Conservation (phyloP, 2,797 vertebrate species). For the Lemur catta region DNA sequence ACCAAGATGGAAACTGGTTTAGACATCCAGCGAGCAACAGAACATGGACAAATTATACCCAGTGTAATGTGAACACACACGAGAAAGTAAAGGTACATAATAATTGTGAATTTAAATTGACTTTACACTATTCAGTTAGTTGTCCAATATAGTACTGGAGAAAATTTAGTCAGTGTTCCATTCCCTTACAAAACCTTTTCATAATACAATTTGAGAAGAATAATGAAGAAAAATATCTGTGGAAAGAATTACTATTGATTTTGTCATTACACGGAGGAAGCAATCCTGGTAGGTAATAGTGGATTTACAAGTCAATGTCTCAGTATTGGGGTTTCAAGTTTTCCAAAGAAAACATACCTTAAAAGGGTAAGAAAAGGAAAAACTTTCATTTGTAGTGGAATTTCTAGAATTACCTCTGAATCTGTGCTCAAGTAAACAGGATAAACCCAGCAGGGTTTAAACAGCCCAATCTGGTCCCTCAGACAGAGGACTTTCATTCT, state of each 20-base stretch:
- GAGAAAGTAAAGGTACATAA: conserved; percentile 91
- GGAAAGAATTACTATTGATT: not conserved
- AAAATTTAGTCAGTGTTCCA: not conserved
- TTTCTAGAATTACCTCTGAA: conserved; percentile 6
- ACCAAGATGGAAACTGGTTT: conserved; percentile 93
- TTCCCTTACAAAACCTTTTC: not conserved
- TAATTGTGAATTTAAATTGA: not conserved
- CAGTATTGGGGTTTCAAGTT: not conserved
- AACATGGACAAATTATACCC: conserved; percentile 97
- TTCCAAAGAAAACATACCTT: conserved; percentile 52
- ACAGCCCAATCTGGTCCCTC: not conserved
- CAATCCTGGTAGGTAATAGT: not conserved
- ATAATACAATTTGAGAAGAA: conserved; percentile 14
- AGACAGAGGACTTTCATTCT: not conserved
- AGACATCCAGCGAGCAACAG: conserved; percentile 95
- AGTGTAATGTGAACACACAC: conserved; percentile 90
- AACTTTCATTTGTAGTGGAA: not conserved
- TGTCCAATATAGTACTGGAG: not conserved
- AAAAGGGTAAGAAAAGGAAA: not conserved
- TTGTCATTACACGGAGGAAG: not conserved
- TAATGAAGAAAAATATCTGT: not conserved
- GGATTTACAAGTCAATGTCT: conserved; percentile 48
- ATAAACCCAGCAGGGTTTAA: not conserved
- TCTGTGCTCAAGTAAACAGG: not conserved
- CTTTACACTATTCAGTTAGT: not conserved